A percentile compares a stretch with the other conserved stretches of the same genome.
These are phyloP conservation scores for Silurus meridionalis DNA, from an alignment of 2,113 vertebrate genomes.

Conservation along the genomic window DNA sequence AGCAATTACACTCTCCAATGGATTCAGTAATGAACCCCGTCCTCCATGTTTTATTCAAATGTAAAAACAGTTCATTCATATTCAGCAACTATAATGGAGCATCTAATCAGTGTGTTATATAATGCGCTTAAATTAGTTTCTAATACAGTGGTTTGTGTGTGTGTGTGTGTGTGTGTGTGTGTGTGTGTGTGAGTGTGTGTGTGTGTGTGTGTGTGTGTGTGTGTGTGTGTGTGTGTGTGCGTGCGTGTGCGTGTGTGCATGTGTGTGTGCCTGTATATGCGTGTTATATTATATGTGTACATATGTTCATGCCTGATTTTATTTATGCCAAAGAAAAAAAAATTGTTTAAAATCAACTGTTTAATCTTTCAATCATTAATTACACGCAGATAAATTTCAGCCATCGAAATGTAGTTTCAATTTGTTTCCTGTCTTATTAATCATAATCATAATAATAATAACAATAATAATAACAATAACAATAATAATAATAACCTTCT, in stretches of 20 bases:
- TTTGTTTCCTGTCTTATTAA: conserved; percentile 49
- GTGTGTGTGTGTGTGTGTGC: conserved; percentile 2
- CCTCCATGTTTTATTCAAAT: conserved; percentile 73
- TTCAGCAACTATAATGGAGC: conserved; percentile 28
- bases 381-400: conserved; percentile 57
- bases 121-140: conserved; percentile 46
- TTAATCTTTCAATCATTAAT: conserved; percentile 59
- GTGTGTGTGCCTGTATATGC: background rate
- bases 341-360: conserved; percentile 61
- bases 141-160: conserved; percentile 37
- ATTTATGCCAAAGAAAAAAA: conserved; percentile 43
- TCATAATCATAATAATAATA: conserved; percentile 13
- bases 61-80: conserved; percentile 48
- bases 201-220: background rate
- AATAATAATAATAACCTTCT: conserved; percentile 6
- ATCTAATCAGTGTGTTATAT: conserved; percentile 43
- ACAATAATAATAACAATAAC: conserved; percentile 4
- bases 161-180: background rate
- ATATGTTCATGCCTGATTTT: background rate
- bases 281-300: background rate
- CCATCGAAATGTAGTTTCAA: conserved; percentile 44
- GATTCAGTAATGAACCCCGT: conserved; percentile 50
- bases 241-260: background rate
- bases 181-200: conserved; percentile 4
- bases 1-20: conserved; percentile 63